Base-by-base conservation (phyloP, 2,113 vertebrate species). In the Neopipo cinnamomea region DNA sequence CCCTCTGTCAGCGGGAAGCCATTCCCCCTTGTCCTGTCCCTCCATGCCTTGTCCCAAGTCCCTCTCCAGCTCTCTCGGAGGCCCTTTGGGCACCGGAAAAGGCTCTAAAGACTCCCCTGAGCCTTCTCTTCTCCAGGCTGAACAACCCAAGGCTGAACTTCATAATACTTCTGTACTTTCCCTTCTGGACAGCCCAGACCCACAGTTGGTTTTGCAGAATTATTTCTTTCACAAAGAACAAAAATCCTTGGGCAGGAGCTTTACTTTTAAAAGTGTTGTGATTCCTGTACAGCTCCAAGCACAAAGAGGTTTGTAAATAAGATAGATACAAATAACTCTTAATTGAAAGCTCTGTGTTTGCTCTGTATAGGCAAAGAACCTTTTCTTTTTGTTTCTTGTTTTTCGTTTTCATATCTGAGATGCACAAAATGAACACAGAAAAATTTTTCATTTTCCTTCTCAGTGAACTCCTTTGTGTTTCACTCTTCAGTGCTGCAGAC, bases 291-390 rank as follows among this genome's bases (percentile, higher is more conserved):
- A 79, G 3, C 8, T 76, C 17, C 63, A 70, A 53, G 21, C 6
- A 66, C 9, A 11, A 50, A n/a, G 5, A 52, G 12, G 4, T 61
- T 92, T 77, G 31, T 41, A 73, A 79, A 56, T 46, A 70, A 70
- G 84, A 77, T 13, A 70, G 84, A 77, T 13, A 17, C 4, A 30
- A 22, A 55, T 37, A 9, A 52, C 7, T 91, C 15, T 17, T 22
- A 1, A 0, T 8, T 33, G 52, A 79, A 71, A 50, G 1, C 2
- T 42, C 13, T 0, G 0, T 30, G 11, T 46, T 59, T 82, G 67
- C 19, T 68, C 72, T 68, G 5, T 42, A 72, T 6, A 46, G 31
- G 1, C 4, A 23, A 5, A 46, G 31, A 1, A 61, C 11, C 21
- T 13, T 24, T 35, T 3, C 2, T 0, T 22, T 35, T 65, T 42